Base-by-base conservation (phyloP, 2,888 invertebrate genomes). In the Mamestra brassicae region DNA sequence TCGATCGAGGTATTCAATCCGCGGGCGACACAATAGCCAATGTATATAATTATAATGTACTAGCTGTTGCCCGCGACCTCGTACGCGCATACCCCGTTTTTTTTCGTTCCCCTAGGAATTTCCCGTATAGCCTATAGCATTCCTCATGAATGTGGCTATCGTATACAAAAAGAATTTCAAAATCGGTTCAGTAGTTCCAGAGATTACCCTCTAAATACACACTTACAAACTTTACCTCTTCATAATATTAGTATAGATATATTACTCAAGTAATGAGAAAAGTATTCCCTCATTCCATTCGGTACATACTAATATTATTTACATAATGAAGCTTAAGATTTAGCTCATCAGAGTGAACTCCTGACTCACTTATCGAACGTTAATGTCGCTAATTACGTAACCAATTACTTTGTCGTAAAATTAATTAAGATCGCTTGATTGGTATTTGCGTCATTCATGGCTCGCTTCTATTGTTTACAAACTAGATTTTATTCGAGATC, bases 371-470 rank as follows among this genome's bases (percentile, higher is more conserved):
- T 86, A 86, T 84, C 84, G 61, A 57, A 61, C 72, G 55, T 73
- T 64, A 70, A 63, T 64, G 50, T 58, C 60, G 45, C 34, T 80
- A 79, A 85, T 86, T 80, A 81, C 79, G 61, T 76, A 81, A 75
- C 71, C 78, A 78, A 85, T 83, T 81, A 83, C 74, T 79, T 78
- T 83, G 78, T 83, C 74, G 42, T 80, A 60, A 78, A 83, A 74
- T 76, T 78, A 83, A 86, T 86, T 74, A 76, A 74, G 50, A 47
- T 73, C 26, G 55, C 71, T 83, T 72, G 83, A 85, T 85, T 81
- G 72, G 66, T 71, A 66, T 74, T 79, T 80, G 75, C 83, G 85
- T 80, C 71, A 80, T 38, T 80, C 71, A 80, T 38, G 42, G 34
- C 57, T 65, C 64, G 15, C 62, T 68, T 71, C 77, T 58, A 84